phyloP scores from a whole-genome alignment of 2,888 invertebrate species.

The Eupithecia pulchellata region DNA sequence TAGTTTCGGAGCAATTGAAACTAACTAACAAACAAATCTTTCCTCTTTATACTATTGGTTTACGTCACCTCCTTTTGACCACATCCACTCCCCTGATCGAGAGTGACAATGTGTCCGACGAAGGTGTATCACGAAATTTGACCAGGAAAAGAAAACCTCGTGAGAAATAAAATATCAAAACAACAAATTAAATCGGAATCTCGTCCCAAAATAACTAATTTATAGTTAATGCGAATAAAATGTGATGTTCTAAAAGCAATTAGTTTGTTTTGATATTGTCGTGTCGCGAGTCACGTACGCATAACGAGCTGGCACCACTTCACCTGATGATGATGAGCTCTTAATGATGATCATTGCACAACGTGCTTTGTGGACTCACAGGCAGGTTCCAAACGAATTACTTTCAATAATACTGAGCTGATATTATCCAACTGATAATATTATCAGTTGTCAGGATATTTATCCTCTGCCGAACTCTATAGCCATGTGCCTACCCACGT shows the following conservation, averaged over 20 bases:
- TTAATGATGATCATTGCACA: slow-evolving; percentile 17
- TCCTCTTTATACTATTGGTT: too few species aligned
- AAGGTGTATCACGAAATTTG: too few species aligned
- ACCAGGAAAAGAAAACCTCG: slow-evolving; percentile 17
- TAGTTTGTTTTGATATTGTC: slow-evolving; percentile 68
- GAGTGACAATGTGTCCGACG: too few species aligned
- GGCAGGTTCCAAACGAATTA: neutral
- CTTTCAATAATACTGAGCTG: too few species aligned
- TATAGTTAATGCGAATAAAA: slow-evolving; percentile 61
- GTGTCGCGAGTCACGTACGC: slow-evolving; percentile 65
- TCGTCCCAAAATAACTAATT: slow-evolving; percentile 48
- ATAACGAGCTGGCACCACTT: slow-evolving; percentile 30
- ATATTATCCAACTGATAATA: too few species aligned
- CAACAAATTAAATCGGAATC: slow-evolving; percentile 44
- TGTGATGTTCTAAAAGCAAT: slow-evolving; percentile 59
- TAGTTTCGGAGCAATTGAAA: too few species aligned
- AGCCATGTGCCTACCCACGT: too few species aligned
- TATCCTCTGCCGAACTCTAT: too few species aligned
- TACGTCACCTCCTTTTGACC: too few species aligned
- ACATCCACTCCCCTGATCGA: too few species aligned
- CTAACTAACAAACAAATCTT: too few species aligned
- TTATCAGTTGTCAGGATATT: too few species aligned
- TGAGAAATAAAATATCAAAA: slow-evolving; percentile 27
- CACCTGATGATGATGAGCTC: slow-evolving; percentile 20
- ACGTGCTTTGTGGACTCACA: neutral